phyloP scores from a whole-genome alignment of 1,140 invertebrate species.

The Nebria ingens region DNA sequence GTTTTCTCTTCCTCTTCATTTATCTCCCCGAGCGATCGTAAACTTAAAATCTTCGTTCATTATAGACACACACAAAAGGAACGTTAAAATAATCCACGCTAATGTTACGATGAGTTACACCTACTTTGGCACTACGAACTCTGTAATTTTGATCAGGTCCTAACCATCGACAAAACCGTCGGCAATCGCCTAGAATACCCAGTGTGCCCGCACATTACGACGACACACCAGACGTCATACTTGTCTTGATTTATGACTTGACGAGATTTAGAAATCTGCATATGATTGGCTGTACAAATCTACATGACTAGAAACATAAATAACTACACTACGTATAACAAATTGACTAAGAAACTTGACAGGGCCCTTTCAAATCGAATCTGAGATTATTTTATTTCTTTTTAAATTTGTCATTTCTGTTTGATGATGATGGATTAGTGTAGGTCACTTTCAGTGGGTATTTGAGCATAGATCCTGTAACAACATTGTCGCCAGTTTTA shows the following conservation, averaged over 20 bases:
- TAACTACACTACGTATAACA: too few species aligned
- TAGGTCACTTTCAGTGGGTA: too few species aligned
- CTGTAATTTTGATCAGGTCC: slow-evolving; percentile 3
- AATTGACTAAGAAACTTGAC: too few species aligned
- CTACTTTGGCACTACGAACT: neutral
- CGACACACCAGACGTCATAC: neutral
- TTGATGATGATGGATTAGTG: too few species aligned
- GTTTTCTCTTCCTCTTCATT: neutral
- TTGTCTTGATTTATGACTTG: neutral
- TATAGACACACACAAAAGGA: neutral
- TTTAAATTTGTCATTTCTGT: too few species aligned
- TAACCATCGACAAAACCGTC: neutral
- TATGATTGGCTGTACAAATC: too few species aligned
- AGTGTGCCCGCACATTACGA: neutral
- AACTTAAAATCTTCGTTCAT: slow-evolving; percentile 2
- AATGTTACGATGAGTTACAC: neutral
- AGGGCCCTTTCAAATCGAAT: too few species aligned
- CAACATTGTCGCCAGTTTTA: neutral
- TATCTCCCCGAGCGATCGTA: neutral
- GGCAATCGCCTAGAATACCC: neutral
- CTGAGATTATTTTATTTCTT: too few species aligned
- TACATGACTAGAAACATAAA: too few species aligned
- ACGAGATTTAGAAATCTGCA: too few species aligned
- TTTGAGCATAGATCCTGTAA: too few species aligned
- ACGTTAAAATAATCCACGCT: neutral